Percentiles rank a stretch among this genome's conserved stretches.
phyloP scores from a whole-genome alignment of 2,888 invertebrate species.

The Steinernema scapterisci region DNA sequence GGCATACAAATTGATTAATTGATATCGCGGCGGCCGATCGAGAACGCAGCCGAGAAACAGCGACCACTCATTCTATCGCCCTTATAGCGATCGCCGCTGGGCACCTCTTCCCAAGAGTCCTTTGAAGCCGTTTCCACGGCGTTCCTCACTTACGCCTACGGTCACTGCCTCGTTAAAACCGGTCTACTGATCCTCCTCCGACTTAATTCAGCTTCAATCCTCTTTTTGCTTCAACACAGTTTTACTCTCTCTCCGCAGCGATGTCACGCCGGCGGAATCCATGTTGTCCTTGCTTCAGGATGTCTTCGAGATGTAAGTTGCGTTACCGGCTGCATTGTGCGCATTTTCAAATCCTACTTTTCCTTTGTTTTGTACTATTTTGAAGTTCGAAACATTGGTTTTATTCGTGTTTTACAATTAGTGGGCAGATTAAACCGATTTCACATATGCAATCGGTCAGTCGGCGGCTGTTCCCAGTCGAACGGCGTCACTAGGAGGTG shows the following conservation, averaged over 20 bases:
- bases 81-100: conserved; percentile 24
- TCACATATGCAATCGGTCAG: not conserved
- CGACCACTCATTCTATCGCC: conserved; percentile 16
- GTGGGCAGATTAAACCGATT: not conserved
- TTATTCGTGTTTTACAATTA: not conserved
- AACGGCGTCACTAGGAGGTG: not conserved
- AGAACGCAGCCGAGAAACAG: conserved; percentile 1
- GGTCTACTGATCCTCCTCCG: not conserved
- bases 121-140: not conserved
- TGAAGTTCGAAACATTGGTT: not conserved
- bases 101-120: not conserved
- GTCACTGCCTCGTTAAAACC: not conserved
- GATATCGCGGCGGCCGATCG: conserved; percentile 25
- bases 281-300: conserved; percentile 25
- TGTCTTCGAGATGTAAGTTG: conserved; percentile 28
- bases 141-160: not conserved
- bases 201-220: not conserved
- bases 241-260: not conserved
- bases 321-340: not conserved
- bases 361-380: not conserved
- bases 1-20: not conserved
- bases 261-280: conserved; percentile 28
- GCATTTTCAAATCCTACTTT: not conserved
- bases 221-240: too few species aligned
- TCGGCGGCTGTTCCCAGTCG: not conserved